Percentiles rank a stretch among this genome's conserved stretches.
These are phyloP conservation scores for Sparus aurata DNA, from an alignment of 2,797 vertebrate species.

Conservation along the genomic window DNA sequence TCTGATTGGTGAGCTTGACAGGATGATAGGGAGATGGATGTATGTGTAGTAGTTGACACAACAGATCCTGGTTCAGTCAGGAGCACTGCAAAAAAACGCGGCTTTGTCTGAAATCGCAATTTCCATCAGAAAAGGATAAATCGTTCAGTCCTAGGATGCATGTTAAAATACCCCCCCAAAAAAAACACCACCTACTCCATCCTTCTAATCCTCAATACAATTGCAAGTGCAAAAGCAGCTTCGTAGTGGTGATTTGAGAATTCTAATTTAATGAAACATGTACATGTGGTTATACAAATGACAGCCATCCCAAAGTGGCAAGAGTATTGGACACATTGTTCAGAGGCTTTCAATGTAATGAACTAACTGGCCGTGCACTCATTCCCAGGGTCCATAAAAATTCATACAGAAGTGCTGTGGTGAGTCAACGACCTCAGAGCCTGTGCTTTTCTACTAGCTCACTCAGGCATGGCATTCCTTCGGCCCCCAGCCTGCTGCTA, in stretches of 20 bases:
- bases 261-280: slow-evolving; percentile 74
- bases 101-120: no score
- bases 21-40: no score
- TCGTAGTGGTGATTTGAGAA: slow-evolving; percentile 29
- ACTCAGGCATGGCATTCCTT: slow-evolving; percentile 62
- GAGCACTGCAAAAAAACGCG: no score
- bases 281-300: slow-evolving; percentile 68
- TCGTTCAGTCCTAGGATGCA: no score
- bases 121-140: no score
- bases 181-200: slow-evolving; percentile 8
- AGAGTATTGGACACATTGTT: slow-evolving; percentile 66
- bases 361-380: slow-evolving; percentile 62
- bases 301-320: slow-evolving; percentile 37
- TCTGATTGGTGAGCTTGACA: no score
- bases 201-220: slow-evolving; percentile 38
- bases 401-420: slow-evolving; percentile 39
- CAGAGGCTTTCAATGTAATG: slow-evolving; percentile 67
- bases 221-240: slow-evolving; percentile 57
- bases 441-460: slow-evolving; percentile 58
- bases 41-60: no score
- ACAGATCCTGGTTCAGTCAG: no score
- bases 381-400: slow-evolving; percentile 60
- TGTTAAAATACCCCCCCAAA: slow-evolving; percentile 18
- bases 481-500: slow-evolving; percentile 49
- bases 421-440: slow-evolving; percentile 48